Base-by-base conservation (phyloP, 1,140 invertebrate genomes). In the Solenopsis fugax region DNA sequence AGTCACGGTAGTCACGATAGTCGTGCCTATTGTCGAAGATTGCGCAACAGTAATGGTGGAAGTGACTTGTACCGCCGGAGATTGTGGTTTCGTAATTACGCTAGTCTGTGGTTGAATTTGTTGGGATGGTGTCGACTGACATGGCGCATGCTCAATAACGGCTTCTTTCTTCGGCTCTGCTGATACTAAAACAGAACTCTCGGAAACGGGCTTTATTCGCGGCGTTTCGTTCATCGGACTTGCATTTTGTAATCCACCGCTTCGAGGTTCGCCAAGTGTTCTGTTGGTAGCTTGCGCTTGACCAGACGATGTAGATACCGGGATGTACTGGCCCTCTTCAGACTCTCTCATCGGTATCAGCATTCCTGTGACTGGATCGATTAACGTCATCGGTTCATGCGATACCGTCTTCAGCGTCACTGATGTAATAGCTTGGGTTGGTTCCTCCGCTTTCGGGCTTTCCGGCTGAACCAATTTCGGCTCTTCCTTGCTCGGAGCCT, bases 341-440 rank as follows among this genome's bases (percentile, higher is more conserved):
- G 96, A 97, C 89, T 97, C 97, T 88, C 96, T 95, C 96, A 97
- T 97, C 0, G 96, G 97, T 64, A 97, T 97, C 56, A 98, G 94
- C 88, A 97, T 95, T 12, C 97, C 97, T 1, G 97, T 98, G 0
- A 97, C 97, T 0, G 97, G 97, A 95, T 98, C 97, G 37, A 98
- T 97, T 12, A 97, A 92, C 16, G 95, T 96, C 90, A 96, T 96
- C 1, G 96, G 96, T 89, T 97, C 96, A 0, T 90, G 93, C 1
- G 90, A 90, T 0, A 87, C 34, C 1, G 93, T 48, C 69, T 93
- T 95, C 65, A 93, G 91, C 29, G 50, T 67, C 1, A 84, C 29
- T 54, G 77, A 45, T 21, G 77, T n/a, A 7, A 18, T 29, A 10
- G 69, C 58, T 24, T 37, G 86, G 7, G 34, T 67, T 0, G 76